These are phyloP conservation scores for Teinopalpus imperialis DNA, from an alignment of 2,888 invertebrate genomes.

Conservation along the genomic window DNA sequence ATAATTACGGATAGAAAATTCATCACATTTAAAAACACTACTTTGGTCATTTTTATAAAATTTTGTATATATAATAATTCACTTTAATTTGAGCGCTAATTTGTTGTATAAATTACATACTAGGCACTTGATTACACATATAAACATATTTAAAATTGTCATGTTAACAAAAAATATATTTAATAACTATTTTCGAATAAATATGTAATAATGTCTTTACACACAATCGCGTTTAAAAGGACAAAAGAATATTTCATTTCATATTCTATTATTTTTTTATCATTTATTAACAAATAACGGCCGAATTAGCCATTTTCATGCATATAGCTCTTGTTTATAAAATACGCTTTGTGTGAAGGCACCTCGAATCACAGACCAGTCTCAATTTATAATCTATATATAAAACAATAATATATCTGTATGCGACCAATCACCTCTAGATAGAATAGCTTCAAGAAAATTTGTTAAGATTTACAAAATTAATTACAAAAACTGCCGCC, in stretches of 20 bases:
- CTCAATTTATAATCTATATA: slow-evolving; percentile 17
- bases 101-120: neutral
- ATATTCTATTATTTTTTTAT: too few relatives aligned
- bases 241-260: too few relatives aligned
- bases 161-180: slow-evolving; percentile 4
- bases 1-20: too few relatives aligned
- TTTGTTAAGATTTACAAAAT: neutral
- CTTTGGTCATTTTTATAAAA: neutral
- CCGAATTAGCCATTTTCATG: neutral
- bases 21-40: too few relatives aligned
- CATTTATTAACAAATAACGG: neutral
- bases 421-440: slow-evolving; percentile 12
- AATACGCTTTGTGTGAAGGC: slow-evolving; percentile 10
- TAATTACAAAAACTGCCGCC: neutral
- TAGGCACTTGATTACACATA: slow-evolving; percentile 5
- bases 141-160: slow-evolving; percentile 13
- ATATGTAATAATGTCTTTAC: slow-evolving; percentile 5
- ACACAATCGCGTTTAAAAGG: neutral
- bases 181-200: neutral
- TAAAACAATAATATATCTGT: slow-evolving; percentile 1
- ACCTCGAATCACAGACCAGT: slow-evolving; percentile 20
- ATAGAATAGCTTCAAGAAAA: neutral
- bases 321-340: neutral
- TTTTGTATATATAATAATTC: too few relatives aligned
- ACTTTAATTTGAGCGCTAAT: slow-evolving; percentile 8